Evolutionary conservation across 2,888 invertebrate genomes (phyloP).

Genomic region (Cephus nigrinus): DNA sequence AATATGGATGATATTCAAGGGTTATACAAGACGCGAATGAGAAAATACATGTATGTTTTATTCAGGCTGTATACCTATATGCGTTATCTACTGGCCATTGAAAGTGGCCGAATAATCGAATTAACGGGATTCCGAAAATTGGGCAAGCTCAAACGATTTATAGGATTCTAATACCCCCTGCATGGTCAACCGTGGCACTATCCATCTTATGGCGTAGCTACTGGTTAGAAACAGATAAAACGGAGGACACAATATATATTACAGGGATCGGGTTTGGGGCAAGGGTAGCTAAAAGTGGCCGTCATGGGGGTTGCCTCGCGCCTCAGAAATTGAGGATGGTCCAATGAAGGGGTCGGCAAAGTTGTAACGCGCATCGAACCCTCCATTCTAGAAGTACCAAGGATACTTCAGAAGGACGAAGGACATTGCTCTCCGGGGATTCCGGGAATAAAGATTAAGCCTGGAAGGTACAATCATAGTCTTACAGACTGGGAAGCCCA

Average conservation of each 20-base stretch:
- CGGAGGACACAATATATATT: constrained; percentile 23
- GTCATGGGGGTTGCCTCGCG: constrained; percentile 21
- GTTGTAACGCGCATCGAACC: constrained; percentile 24
- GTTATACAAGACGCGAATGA: neutral
- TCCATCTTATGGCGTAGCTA: constrained; percentile 20
- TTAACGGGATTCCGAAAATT: constrained; percentile 19
- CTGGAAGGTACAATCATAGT: neutral
- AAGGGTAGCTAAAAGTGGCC: constrained; percentile 21
- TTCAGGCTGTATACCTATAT: neutral
- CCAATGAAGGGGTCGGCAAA: constrained; percentile 1
- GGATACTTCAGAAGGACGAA: neutral
- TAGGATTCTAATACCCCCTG: constrained; percentile 21
- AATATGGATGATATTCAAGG: neutral
- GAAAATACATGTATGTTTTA: neutral
- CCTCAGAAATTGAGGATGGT: constrained; percentile 22
- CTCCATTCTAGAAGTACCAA: constrained; percentile 16
- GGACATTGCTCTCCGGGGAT: neutral
- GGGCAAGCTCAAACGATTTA: constrained; percentile 19
- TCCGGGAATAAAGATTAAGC: neutral
- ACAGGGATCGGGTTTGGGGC: constrained; percentile 16
- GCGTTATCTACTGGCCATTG: neutral
- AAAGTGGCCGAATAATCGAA: constrained; percentile 20
- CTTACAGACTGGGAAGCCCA: neutral
- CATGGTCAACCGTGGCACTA: constrained; percentile 8
- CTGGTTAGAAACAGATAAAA: constrained; percentile 30